Percentiles rank a stretch among this genome's conserved stretches.
phyloP scores from a whole-genome alignment of 2,888 invertebrate genomes.

The Reticulitermes lucifugus region DNA sequence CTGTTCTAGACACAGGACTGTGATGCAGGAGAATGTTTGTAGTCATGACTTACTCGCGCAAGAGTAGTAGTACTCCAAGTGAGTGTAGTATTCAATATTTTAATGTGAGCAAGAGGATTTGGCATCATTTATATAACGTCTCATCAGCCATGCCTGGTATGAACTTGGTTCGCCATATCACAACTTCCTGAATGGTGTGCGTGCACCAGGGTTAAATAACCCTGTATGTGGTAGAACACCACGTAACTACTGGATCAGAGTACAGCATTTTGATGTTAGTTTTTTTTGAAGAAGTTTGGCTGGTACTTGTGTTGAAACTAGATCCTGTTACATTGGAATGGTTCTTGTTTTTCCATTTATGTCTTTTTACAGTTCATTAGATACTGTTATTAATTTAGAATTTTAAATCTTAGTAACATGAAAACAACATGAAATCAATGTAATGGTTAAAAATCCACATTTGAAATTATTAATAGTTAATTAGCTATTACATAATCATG shows the following conservation, averaged over 20 bases:
- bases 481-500: too few relatives aligned
- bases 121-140: background rate
- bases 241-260: background rate
- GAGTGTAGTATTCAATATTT: background rate
- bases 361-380: background rate
- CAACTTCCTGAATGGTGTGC: background rate
- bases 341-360: too few relatives aligned
- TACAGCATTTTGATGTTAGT: background rate
- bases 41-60: background rate
- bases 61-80: background rate
- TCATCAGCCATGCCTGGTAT: background rate
- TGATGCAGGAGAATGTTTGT: background rate
- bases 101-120: conserved; percentile 20
- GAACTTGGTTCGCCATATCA: background rate
- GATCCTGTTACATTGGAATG: background rate
- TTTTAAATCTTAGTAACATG: too few relatives aligned
- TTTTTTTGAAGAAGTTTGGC: background rate
- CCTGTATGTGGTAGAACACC: background rate
- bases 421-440: too few relatives aligned
- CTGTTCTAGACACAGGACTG: background rate
- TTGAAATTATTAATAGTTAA: too few relatives aligned
- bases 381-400: background rate
- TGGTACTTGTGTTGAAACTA: background rate
- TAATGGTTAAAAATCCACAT: too few relatives aligned
- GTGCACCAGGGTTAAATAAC: background rate